A percentile compares a stretch with the other conserved stretches of the same genome.
phyloP scores from a whole-genome alignment of 2,113 vertebrate species.

The Eudyptes chrysolophus region DNA sequence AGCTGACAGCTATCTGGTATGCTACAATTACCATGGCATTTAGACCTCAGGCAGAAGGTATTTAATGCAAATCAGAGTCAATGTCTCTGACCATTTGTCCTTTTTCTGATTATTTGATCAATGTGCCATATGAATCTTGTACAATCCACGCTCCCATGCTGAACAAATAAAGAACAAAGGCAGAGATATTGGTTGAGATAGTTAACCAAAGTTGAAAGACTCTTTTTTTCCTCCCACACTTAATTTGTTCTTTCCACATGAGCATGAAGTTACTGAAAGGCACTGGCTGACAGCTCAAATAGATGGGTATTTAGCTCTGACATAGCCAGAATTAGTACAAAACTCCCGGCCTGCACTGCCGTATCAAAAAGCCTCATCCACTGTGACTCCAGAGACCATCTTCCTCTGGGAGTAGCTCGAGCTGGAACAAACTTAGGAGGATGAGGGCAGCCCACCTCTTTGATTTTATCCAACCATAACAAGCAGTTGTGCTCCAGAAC shows the following conservation, averaged over 20 bases:
- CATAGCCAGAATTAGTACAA: background rate
- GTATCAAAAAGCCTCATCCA: background rate
- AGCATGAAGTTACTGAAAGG: conserved; percentile 7
- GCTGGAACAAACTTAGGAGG: background rate
- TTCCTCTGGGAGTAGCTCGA: background rate
- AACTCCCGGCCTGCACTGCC: background rate
- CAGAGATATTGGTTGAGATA: conserved; percentile 33
- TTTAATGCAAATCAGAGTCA: conserved; percentile 57
- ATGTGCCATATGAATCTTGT: conserved; percentile 49
- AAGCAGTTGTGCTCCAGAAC: background rate
- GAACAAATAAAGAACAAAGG: conserved; percentile 46
- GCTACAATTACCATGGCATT: conserved; percentile 49
- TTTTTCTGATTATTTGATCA: conserved; percentile 50
- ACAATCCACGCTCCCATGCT: background rate
- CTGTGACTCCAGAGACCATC: background rate
- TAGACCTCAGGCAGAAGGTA: conserved; percentile 52
- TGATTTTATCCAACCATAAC: background rate
- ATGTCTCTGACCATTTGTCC: conserved; percentile 57
- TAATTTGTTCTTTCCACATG: conserved; percentile 7
- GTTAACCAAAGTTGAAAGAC: background rate
- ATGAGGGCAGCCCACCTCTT: background rate
- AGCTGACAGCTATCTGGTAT: conserved; percentile 66
- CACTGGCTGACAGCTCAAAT: conserved; percentile 2
- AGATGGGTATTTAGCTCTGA: conserved; percentile 14
- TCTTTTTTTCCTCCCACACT: background rate